Base-by-base conservation (phyloP, 2,113 vertebrate species). In the Numida meleagris region DNA sequence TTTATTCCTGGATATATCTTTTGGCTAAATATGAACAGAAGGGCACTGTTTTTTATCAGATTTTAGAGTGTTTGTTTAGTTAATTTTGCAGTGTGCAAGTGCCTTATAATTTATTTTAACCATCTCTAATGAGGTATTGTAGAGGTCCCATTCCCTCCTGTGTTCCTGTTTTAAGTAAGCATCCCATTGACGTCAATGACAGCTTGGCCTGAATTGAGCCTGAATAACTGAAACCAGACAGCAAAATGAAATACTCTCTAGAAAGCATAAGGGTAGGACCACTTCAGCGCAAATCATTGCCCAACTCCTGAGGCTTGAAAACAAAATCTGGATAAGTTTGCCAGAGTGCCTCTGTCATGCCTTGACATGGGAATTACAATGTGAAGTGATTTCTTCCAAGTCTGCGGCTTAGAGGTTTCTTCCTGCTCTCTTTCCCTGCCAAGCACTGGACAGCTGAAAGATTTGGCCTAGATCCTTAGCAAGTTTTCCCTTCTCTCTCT, bases 51-150 rank as follows among this genome's bases (percentile, higher is more conserved):
- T 59, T 33, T 34, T 75, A 82, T 21, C 29, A 80, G 62, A 59
- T 71, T 80, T 62, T 63, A 86, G 71, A 88, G 5, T 12, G 61
- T 48, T 53, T 31, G 67, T n/a, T 61, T 53, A 31, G 51, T 61
- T 89, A 88, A 62, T 46, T 70, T 90, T 93, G 59, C 88, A 80
- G 86, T 63, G 73, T 88, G 57, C n/a, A 89, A 82, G 75, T 82
- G 82, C 20, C 50, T 92, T 18, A 29, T 45, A 86, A 82, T 17
- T 88, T 6, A 95, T 81, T 90, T 94, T 53, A 78, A 68, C 31
- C 10, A 19, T 38, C 43, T 70, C 48, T 83, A 46, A 83, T 72
- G 61, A 78, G 51, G 46, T 67, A 77, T 11, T 58, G 33, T 18
- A 31, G 85, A 82, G n/a, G 29, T 78, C 36, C 21, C 1, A 0